Percentiles rank a stretch among this genome's conserved stretches.
Evolutionary conservation across 1,140 invertebrate species (phyloP).

Genomic region (fruit fly (Drosophila melanogaster)): Release_6_plus_ISO1_MT NT_037436.4:11911501-11912000

Average conservation of each 20-base stretch:
- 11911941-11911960: background rate
- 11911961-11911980: background rate
- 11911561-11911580: slow-evolving; percentile 11
- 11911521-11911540: slow-evolving; percentile 29
- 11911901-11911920: slow-evolving; percentile 1
- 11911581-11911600: slow-evolving; percentile 26
- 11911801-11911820: slow-evolving; percentile 78
- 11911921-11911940: background rate
- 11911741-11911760: slow-evolving; percentile 8
- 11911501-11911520: slow-evolving; percentile 22
- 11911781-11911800: slow-evolving; percentile 39
- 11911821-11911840: slow-evolving; percentile 76
- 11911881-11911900: slow-evolving; percentile 74
- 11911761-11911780: slow-evolving; percentile 14
- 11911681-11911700: slow-evolving; percentile 30
- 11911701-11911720: slow-evolving; percentile 56
- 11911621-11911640: slow-evolving; percentile 27
- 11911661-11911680: slow-evolving; percentile 39
- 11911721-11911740: slow-evolving; percentile 52
- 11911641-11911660: slow-evolving; percentile 47
- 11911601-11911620: slow-evolving; percentile 34
- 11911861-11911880: slow-evolving; percentile 24
- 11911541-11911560: slow-evolving; percentile 11
- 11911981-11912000: too few relatives aligned
- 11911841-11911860: slow-evolving; percentile 57